These are phyloP conservation scores for Clarias laeviceps DNA, from an alignment of 2,797 vertebrate genomes.

Conservation along the genomic window DNA sequence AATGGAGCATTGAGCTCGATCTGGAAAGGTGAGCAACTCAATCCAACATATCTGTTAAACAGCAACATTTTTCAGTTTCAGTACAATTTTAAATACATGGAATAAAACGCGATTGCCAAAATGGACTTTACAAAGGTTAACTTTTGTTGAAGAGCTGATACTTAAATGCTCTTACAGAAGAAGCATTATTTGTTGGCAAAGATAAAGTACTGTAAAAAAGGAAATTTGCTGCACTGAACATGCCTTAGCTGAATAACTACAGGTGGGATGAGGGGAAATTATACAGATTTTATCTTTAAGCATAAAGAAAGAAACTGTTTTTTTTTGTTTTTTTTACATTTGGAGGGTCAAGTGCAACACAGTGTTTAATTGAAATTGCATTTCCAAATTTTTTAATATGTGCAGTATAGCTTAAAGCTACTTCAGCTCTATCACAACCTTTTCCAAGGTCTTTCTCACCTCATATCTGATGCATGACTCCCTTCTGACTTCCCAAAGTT, in stretches of 20 bases:
- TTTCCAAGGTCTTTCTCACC: slow-evolving; percentile 58
- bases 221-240: not conserved
- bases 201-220: not conserved
- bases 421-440: not conserved
- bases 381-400: not conserved
- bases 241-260: not conserved
- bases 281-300: not conserved
- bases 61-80: not conserved
- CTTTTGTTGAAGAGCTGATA: not conserved
- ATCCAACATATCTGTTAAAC: not conserved
- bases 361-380: slow-evolving; percentile 5
- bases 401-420: not conserved
- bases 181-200: not conserved
- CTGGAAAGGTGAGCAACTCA: not conserved
- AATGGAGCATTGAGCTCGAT: too few species aligned
- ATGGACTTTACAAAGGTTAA: not conserved
- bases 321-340: not conserved
- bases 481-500: slow-evolving; percentile 65
- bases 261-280: not conserved
- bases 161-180: not conserved
- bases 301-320: not conserved
- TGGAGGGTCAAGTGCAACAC: not conserved
- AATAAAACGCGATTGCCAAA: not conserved
- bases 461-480: slow-evolving; percentile 70
- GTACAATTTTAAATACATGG: not conserved